These are phyloP conservation scores for Podarcis siculus DNA, from an alignment of 2,797 vertebrate genomes.

Conservation along the genomic window DNA sequence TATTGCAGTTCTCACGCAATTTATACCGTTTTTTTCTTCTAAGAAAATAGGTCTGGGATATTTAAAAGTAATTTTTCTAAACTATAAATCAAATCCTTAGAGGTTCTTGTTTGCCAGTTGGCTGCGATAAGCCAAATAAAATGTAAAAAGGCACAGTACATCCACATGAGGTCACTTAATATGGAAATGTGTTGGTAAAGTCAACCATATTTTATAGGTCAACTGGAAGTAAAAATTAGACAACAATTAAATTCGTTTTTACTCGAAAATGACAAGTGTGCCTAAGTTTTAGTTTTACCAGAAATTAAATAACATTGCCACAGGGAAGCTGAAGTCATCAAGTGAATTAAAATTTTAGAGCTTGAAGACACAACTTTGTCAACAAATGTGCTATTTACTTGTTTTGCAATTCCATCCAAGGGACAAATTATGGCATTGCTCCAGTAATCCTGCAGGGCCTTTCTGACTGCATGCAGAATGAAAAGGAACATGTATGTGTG, in stretches of 20 bases:
- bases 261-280: constrained; percentile 11
- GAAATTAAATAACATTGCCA: constrained; percentile 10
- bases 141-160: constrained; percentile 42
- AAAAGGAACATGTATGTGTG: background rate
- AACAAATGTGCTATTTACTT: background rate
- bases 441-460: background rate
- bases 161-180: constrained; percentile 32
- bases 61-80: constrained; percentile 44
- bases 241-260: constrained; percentile 6
- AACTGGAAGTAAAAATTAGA: constrained; percentile 6
- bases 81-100: constrained; percentile 26
- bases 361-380: background rate
- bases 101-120: constrained; percentile 26
- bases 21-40: constrained; percentile 20
- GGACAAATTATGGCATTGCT: background rate
- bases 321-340: constrained; percentile 11
- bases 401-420: background rate
- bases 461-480: background rate
- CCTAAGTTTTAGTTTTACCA: constrained; percentile 1
- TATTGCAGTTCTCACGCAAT: constrained; percentile 38
- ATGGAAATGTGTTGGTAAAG: constrained; percentile 19
- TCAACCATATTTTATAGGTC: constrained; percentile 15
- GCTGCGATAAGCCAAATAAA: constrained; percentile 33
- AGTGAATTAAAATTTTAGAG: background rate
- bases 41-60: constrained; percentile 6